Conservation (phyloP, 2,797 vertebrate genomes). For the Percopsis omiscomaycus region DNA sequence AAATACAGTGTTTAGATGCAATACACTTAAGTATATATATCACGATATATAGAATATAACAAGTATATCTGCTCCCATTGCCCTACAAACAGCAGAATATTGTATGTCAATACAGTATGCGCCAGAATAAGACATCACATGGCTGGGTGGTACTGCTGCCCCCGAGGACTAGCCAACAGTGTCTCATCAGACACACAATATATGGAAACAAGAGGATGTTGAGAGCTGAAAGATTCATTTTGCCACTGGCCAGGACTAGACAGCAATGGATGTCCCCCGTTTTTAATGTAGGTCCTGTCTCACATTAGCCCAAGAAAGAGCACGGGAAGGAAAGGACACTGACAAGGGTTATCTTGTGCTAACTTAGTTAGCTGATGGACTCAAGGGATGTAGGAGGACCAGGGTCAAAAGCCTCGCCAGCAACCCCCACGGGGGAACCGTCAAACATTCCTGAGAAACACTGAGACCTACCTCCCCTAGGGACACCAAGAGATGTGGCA, state of each 20-base stretch:
- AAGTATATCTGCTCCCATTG: too few relatives aligned
- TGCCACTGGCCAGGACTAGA: conserved; percentile 81
- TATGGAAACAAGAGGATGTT: conserved; percentile 11
- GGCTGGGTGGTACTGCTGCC: conserved; percentile 16
- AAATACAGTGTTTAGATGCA: too few relatives aligned
- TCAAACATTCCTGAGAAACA: conserved; percentile 99
- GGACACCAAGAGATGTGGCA: conserved; percentile 59
- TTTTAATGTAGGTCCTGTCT: conserved; percentile 86
- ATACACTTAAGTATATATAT: too few relatives aligned
- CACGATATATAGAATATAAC: too few relatives aligned
- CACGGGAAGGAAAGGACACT: conserved; percentile 53
- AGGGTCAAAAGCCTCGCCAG: conserved; percentile 87
- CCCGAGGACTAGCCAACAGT: conserved; percentile 30
- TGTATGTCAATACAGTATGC: conserved; percentile 1
- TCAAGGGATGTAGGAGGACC: conserved; percentile 90
- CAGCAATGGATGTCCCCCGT: conserved; percentile 82
- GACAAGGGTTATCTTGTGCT: conserved; percentile 92
- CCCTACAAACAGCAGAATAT: too few relatives aligned
- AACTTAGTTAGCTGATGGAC: conserved; percentile 99
- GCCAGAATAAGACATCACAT: conserved; percentile 7
- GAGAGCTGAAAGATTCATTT: conserved; percentile 48
- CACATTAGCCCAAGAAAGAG: conserved; percentile 57
- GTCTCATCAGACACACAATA: conserved; percentile 24
- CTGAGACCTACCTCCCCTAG: conserved; percentile 83
- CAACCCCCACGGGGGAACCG: conserved; percentile 74